Base-by-base conservation (phyloP, 2,113 vertebrate species). In the Corythoichthys intestinalis region DNA sequence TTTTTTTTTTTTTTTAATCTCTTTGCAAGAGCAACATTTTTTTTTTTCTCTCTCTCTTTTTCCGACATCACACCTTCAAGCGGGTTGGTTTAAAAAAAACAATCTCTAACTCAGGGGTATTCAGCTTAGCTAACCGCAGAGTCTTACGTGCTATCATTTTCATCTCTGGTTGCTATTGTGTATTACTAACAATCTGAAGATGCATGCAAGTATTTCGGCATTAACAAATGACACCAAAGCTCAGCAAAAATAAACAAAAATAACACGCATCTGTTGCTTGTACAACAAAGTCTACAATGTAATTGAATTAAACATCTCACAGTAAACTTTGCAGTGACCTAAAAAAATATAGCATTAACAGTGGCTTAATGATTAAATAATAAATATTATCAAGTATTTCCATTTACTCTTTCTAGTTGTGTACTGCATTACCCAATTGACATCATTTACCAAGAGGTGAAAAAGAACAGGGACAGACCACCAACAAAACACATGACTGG, bases 221-320 rank as follows among this genome's bases (percentile, higher is more conserved):
- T 44, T 82, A 65, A 50, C 65, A 73, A 72, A 49, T 82, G 70
- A 85, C 79, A 77, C 74, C 69, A 60, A 74, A 67, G 17, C 81
- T 85, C 78, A 81, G 77, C 75, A 83, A 84, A 86, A 28, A 73
- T 70, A 75, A 81, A 77, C 79, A 71, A 90, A 91, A 90, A 91
- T 86, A 88, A 90, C 89, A 89, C 67, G 75, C 90, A 93, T 89
- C 88, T 92, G 91, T 91, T 91, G 90, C 85, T 85, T 62, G 86
- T 91, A 88, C 90, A 87, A 82, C 89, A 88, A 76, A 83, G 85
- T 90, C 85, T 88, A 87, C 87, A 83, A 78, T 83, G 85, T 82
- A 84, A 85, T 83, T 78, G 88, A 92, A 92, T 92, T 91, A 89
- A 90, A 71, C 84, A 81, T 90, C 81, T 72, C 88, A 87, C 58